phyloP scores from a whole-genome alignment of 2,888 invertebrate genomes.

The Aspidiotus destructor region DNA sequence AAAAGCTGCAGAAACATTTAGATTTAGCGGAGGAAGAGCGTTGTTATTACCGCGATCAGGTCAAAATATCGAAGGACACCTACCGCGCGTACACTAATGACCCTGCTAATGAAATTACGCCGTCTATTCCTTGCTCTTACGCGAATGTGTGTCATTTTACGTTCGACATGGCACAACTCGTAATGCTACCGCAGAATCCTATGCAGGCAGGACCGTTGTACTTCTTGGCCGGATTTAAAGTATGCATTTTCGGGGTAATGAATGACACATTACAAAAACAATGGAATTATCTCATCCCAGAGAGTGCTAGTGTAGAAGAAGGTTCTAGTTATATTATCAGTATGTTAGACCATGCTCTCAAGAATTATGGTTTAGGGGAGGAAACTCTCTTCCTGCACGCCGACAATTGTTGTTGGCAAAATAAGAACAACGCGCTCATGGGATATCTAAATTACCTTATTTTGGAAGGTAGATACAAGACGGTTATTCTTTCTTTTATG shows the following conservation, averaged over 20 bases:
- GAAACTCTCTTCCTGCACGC: constrained; percentile 29
- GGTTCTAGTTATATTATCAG: constrained; percentile 32
- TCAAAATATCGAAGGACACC: background rate
- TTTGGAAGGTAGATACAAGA: background rate
- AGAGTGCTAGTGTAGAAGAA: constrained; percentile 23
- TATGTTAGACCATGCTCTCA: constrained; percentile 18
- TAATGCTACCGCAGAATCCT: constrained; percentile 34
- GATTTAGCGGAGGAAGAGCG: background rate
- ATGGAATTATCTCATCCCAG: constrained; percentile 33
- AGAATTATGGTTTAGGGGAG: constrained; percentile 22
- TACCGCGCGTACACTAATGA: background rate
- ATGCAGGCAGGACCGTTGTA: constrained; percentile 35
- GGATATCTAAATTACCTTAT: background rate
- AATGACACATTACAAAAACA: constrained; percentile 34
- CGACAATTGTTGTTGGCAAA: constrained; percentile 35
- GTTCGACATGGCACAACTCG: constrained; percentile 34
- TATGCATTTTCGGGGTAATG: constrained; percentile 35
- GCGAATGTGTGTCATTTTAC: background rate
- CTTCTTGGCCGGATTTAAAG: constrained; percentile 34
- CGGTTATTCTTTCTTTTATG: background rate
- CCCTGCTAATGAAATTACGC: background rate
- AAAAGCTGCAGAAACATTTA: background rate
- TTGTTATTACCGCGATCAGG: background rate
- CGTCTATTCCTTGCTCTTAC: background rate
- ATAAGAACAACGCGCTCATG: constrained; percentile 30